These are phyloP conservation scores for Pardalotus punctatus DNA, from an alignment of 2,113 vertebrate genomes.

Conservation along the genomic window DNA sequence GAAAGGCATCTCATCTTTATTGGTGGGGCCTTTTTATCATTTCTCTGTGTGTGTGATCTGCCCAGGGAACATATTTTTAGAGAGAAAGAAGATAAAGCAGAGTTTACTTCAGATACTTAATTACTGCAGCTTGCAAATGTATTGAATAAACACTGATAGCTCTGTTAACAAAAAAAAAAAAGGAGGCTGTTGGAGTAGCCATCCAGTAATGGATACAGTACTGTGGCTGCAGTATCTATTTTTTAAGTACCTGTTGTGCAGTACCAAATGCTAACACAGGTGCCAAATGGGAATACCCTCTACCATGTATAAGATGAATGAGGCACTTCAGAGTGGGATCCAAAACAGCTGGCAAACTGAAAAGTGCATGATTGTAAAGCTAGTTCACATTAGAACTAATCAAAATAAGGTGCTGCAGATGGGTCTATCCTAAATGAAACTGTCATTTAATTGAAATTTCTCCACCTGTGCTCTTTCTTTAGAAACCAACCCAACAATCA, in stretches of 20 bases:
- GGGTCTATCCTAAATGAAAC: background rate
- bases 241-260: background rate
- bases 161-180: background rate
- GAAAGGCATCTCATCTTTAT: background rate
- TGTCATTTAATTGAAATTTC: background rate
- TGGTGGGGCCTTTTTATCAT: background rate
- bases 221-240: background rate
- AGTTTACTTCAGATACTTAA: background rate
- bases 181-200: background rate
- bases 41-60: background rate
- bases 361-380: background rate
- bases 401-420: background rate
- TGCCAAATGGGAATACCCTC: slow-evolving; percentile 11
- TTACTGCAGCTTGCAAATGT: background rate
- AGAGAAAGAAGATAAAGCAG: background rate
- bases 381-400: background rate
- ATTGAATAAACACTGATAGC: background rate
- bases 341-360: slow-evolving; percentile 2
- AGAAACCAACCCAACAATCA: background rate
- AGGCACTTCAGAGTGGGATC: background rate
- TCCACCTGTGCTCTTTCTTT: background rate
- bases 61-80: background rate
- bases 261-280: background rate
- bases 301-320: background rate
- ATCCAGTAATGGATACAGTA: background rate